Conservation (phyloP, 2,797 vertebrate genomes). For the Pyrocephalus nanus region DNA sequence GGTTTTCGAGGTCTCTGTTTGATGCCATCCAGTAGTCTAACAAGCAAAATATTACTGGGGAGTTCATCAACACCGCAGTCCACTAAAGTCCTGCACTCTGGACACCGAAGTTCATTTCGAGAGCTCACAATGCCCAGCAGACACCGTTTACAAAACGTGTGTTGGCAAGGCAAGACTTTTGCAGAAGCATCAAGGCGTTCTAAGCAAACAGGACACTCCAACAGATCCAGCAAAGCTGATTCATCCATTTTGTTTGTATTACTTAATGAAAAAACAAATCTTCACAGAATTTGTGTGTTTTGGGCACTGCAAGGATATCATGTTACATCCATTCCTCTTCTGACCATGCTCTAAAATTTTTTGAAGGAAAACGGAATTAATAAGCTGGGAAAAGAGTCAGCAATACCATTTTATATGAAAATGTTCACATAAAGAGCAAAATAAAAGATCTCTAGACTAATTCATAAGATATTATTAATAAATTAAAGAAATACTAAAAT, state of each 20-base stretch:
- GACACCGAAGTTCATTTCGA: constrained; percentile 93
- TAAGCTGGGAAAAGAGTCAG: background rate
- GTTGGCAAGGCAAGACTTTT: constrained; percentile 97
- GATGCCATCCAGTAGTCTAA: constrained; percentile 96
- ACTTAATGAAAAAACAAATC: constrained; percentile 46
- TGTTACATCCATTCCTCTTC: constrained; percentile 93
- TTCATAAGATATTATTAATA: background rate
- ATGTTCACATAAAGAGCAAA: background rate
- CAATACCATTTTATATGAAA: background rate
- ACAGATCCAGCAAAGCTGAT: constrained; percentile 92
- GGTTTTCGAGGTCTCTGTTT: constrained; percentile 92
- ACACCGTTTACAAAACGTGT: constrained; percentile 97
- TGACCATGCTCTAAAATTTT: constrained; percentile 73
- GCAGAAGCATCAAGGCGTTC: constrained; percentile 96
- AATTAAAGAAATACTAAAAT: background rate
- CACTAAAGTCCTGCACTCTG: constrained; percentile 94
- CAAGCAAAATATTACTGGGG: constrained; percentile 96
- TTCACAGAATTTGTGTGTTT: constrained; percentile 51
- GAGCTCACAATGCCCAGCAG: constrained; percentile 94
- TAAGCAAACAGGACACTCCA: constrained; percentile 97
- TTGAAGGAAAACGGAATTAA: background rate
- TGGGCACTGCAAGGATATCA: constrained; percentile 77
- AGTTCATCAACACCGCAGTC: constrained; percentile 93
- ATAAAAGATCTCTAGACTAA: background rate
- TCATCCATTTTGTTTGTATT: constrained; percentile 88